These are phyloP conservation scores for Ctenicera cuprea DNA, from an alignment of 2,888 invertebrate species.

Conservation along the genomic window DNA sequence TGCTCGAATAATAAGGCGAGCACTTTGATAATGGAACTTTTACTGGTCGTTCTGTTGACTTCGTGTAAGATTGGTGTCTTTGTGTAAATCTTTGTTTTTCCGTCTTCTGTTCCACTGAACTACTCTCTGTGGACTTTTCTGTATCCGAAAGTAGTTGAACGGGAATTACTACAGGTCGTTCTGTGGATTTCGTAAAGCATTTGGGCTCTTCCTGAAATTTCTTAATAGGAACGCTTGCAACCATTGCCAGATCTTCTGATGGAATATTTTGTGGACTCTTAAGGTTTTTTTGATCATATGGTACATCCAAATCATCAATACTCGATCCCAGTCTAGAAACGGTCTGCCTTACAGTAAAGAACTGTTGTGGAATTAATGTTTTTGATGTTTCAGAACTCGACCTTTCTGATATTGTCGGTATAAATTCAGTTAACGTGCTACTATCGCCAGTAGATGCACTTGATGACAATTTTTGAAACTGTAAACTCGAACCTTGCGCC, in stretches of 20 bases:
- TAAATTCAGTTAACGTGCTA: conserved; percentile 77
- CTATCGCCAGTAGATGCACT: conserved; percentile 68
- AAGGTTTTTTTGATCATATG: conserved; percentile 62
- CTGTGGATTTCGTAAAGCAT: conserved; percentile 73
- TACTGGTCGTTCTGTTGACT: conserved; percentile 68
- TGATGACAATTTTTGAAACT: conserved; percentile 70
- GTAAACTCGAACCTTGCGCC: conserved; percentile 73
- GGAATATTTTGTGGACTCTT: conserved; percentile 70
- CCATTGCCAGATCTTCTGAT: conserved; percentile 67
- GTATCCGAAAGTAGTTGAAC: conserved; percentile 73
- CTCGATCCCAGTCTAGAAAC: conserved; percentile 67
- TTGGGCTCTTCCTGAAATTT: conserved; percentile 53
- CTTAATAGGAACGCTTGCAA: conserved; percentile 57
- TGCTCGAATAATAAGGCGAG: conserved; percentile 85
- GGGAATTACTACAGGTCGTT: conserved; percentile 74
- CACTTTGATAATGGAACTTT: conserved; percentile 78
- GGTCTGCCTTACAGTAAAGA: conserved; percentile 63
- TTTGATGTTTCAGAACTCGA: conserved; percentile 84
- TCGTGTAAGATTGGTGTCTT: conserved; percentile 63
- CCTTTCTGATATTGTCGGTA: conserved; percentile 89
- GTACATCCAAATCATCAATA: conserved; percentile 65
- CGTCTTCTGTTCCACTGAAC: conserved; percentile 72
- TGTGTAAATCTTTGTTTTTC: conserved; percentile 68
- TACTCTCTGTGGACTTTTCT: conserved; percentile 73
- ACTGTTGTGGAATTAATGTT: conserved; percentile 79